Evolutionary conservation across 1,140 invertebrate genomes (phyloP).

Genomic region (Alviniconcha marisindica): DNA sequence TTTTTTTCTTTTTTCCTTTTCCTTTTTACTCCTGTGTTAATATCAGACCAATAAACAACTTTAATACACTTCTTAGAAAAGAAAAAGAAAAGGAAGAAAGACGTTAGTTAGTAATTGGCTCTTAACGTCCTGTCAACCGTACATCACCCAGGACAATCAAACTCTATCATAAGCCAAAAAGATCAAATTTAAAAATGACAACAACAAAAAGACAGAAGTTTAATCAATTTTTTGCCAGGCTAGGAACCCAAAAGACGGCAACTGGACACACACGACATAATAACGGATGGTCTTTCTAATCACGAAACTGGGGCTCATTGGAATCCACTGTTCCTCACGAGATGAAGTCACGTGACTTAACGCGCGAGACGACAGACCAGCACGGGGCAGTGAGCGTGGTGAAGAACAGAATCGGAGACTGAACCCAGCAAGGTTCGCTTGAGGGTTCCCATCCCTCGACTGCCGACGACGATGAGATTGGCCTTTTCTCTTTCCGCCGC

Average conservation of each 20-base stretch:
- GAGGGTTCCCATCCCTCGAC: slow-evolving; percentile 45
- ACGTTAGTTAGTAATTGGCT: no score
- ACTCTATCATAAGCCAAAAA: no score
- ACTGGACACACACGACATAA: no score
- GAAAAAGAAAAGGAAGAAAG: no score
- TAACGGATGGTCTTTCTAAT: no score
- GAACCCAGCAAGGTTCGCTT: slow-evolving; percentile 49
- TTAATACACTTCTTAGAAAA: no score
- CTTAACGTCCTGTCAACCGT: no score
- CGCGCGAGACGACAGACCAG: slow-evolving; percentile 37
- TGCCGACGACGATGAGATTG: slow-evolving; percentile 42
- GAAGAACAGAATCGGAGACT: slow-evolving; percentile 46
- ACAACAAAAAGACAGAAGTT: not conserved
- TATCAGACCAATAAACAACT: no score
- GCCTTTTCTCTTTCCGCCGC: not conserved
- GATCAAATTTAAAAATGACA: not conserved
- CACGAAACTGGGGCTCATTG: no score
- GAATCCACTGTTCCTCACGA: not conserved
- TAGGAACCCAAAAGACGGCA: not conserved
- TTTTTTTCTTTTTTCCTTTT: no score
- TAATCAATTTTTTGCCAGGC: not conserved
- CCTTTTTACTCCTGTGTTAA: no score
- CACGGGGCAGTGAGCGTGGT: slow-evolving; percentile 50
- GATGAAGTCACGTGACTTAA: not conserved
- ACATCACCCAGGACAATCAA: no score